Conservation (phyloP, 2,888 invertebrate genomes). For the Troides helena region DNA sequence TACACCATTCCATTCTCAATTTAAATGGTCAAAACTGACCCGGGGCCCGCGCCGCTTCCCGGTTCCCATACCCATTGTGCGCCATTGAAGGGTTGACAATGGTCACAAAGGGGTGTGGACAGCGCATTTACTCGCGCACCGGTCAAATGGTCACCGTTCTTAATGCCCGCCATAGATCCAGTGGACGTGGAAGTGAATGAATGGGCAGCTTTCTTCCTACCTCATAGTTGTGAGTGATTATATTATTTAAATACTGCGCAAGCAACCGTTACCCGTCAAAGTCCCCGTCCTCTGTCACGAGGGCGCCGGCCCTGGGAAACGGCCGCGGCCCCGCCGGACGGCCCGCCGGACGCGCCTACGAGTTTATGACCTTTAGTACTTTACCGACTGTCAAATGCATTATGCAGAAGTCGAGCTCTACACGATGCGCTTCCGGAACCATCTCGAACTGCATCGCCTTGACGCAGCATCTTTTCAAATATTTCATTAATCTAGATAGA, state of each 20-base stretch:
- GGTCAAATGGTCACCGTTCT: slow-evolving; percentile 73
- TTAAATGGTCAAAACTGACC: slow-evolving; percentile 61
- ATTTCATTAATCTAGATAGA: no score
- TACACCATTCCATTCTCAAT: slow-evolving; percentile 53
- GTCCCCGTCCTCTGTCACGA: slow-evolving; percentile 44
- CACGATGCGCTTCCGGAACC: no score
- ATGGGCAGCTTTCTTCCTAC: slow-evolving; percentile 66
- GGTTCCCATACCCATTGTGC: slow-evolving; percentile 71
- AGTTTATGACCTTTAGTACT: not conserved
- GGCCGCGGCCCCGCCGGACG: slow-evolving; percentile 26
- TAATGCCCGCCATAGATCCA: slow-evolving; percentile 68
- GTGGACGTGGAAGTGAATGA: slow-evolving; percentile 73
- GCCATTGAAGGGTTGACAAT: slow-evolving; percentile 69
- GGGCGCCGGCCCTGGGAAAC: slow-evolving; percentile 69
- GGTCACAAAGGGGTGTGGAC: slow-evolving; percentile 75
- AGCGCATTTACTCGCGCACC: slow-evolving; percentile 66
- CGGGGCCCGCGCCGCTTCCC: slow-evolving; percentile 59
- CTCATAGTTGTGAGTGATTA: slow-evolving; percentile 62
- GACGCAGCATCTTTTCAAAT: no score
- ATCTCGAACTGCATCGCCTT: no score
- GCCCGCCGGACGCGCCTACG: not conserved
- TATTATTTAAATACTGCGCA: slow-evolving; percentile 72
- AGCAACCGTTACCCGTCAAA: slow-evolving; percentile 74
- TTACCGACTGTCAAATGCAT: no score
- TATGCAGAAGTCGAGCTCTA: no score